phyloP scores from a whole-genome alignment of 2,888 invertebrate species.

The Portevinia maculata region DNA sequence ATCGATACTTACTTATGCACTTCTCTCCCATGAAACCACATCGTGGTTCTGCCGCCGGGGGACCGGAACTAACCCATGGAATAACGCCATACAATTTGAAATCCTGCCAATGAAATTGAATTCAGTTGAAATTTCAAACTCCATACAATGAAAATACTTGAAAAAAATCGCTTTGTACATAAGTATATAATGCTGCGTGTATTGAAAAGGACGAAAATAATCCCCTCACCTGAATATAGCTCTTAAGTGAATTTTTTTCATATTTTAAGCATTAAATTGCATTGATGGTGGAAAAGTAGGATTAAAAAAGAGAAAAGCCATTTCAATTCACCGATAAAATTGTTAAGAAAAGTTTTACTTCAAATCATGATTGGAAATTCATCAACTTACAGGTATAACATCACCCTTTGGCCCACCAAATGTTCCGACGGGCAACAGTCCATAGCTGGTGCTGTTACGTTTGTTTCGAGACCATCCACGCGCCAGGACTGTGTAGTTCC shows the following conservation, averaged over 20 bases:
- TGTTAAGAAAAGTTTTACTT: background rate
- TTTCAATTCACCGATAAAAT: slow-evolving; percentile 32
- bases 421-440: slow-evolving; percentile 91
- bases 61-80: slow-evolving; percentile 90
- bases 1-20: slow-evolving; percentile 90
- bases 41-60: slow-evolving; percentile 92
- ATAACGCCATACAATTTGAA: slow-evolving; percentile 88
- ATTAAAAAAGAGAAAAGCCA: slow-evolving; percentile 36
- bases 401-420: slow-evolving; percentile 86
- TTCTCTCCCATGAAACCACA: slow-evolving; percentile 96
- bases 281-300: slow-evolving; percentile 12
- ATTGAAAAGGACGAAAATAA: background rate
- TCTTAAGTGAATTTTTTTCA: slow-evolving; percentile 69
- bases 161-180: background rate
- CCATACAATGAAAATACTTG: slow-evolving; percentile 1
- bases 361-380: background rate
- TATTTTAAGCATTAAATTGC: slow-evolving; percentile 40
- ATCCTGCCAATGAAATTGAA: slow-evolving; percentile 84
- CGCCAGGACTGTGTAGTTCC: slow-evolving; percentile 95
- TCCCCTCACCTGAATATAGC: slow-evolving; percentile 73
- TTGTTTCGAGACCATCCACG: slow-evolving; percentile 82
- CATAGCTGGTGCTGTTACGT: slow-evolving; percentile 83
- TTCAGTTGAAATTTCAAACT: slow-evolving; percentile 13
- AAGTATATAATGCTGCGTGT: background rate
- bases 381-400: slow-evolving; percentile 88